Percentiles rank a stretch among this genome's conserved stretches.
Conservation (phyloP, 2,888 invertebrate genomes). For the Agrenia bidenticulata region DNA sequence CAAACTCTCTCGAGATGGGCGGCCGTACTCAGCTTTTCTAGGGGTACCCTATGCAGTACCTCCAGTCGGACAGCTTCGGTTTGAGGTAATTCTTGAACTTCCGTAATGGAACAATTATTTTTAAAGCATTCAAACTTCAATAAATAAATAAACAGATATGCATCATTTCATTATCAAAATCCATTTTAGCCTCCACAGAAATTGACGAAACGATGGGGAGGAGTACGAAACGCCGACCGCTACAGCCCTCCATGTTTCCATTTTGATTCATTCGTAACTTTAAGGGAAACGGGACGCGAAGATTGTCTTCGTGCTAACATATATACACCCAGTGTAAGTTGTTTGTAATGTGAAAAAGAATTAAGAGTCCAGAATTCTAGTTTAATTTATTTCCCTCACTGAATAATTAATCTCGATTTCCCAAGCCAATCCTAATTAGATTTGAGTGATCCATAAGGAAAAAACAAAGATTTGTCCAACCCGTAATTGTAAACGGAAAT, state of each 20-base stretch:
- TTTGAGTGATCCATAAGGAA: too few relatives aligned
- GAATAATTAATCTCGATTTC: too few relatives aligned
- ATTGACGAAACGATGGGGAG: constrained; percentile 23
- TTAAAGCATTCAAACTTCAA: too few relatives aligned
- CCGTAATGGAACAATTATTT: too few relatives aligned
- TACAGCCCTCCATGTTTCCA: constrained; percentile 35
- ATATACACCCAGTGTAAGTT: constrained; percentile 37
- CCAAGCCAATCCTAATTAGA: too few relatives aligned
- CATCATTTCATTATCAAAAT: too few relatives aligned
- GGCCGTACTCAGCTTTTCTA: neutral
- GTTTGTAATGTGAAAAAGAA: neutral
- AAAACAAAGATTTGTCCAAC: too few relatives aligned
- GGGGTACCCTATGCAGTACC: constrained; percentile 6
- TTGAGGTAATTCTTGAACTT: constrained; percentile 11
- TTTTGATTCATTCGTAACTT: constrained; percentile 32
- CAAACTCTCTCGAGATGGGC: neutral
- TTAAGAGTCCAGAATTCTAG: neutral
- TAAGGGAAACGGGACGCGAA: constrained; percentile 36
- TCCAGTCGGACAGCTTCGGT: neutral
- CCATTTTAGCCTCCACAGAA: constrained; percentile 16
- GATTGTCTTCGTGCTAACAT: constrained; percentile 43
- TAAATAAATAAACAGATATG: too few relatives aligned
- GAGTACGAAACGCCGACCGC: constrained; percentile 23
- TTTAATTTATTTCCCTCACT: neutral
- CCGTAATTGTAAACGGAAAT: too few relatives aligned